Evolutionary conservation across 2,113 vertebrate genomes (phyloP).

Genomic region (Gnathonemus longibarbis): DNA sequence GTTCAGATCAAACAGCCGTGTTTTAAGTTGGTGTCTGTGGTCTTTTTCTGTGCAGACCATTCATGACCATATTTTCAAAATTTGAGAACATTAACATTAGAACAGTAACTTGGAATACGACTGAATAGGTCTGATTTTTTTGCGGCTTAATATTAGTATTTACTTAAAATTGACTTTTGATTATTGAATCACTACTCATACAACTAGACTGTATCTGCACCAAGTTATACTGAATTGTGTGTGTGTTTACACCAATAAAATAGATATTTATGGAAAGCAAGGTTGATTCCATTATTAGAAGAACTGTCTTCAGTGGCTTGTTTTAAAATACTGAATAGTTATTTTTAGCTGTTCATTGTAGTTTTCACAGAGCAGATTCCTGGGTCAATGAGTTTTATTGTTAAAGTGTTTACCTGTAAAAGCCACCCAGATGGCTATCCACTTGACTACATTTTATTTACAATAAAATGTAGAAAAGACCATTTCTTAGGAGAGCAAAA

Average conservation of each 20-base stretch:
- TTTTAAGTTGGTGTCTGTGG: not conserved
- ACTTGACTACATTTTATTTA: not conserved
- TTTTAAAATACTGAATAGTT: not conserved
- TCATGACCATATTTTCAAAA: too few species aligned
- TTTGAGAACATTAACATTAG: not conserved
- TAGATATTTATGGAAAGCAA: not conserved
- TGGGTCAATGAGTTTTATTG: not conserved
- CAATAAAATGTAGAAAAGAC: not conserved
- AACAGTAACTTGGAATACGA: not conserved
- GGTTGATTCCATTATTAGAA: not conserved
- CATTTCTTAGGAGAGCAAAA: not conserved
- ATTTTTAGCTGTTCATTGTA: not conserved
- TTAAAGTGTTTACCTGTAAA: not conserved
- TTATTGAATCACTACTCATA: not conserved
- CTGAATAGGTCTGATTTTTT: not conserved
- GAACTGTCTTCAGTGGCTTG: not conserved
- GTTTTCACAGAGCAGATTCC: not conserved
- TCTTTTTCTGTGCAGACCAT: not conserved
- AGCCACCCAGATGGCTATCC: not conserved
- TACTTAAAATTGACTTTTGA: not conserved
- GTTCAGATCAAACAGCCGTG: not conserved
- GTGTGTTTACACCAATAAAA: not conserved
- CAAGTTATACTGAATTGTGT: not conserved
- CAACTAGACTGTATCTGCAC: not conserved
- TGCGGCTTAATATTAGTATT: not conserved